Conservation (phyloP, 2,797 vertebrate species). For the Chrosomus eos region DNA sequence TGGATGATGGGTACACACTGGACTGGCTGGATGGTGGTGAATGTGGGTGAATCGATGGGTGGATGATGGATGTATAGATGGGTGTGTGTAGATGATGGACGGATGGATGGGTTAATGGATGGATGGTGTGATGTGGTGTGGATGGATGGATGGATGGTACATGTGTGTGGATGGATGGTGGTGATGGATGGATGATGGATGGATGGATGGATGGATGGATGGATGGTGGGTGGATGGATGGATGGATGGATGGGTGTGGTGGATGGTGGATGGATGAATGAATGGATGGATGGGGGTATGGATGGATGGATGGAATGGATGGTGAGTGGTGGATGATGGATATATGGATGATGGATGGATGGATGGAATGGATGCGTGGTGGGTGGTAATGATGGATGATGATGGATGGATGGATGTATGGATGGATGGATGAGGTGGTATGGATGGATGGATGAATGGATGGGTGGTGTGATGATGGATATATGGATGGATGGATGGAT, state of each 20-base stretch:
- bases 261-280: not conserved
- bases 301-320: fast-evolving
- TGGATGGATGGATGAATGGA: fast-evolving
- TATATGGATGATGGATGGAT: fast-evolving
- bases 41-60: too few species aligned
- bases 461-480: not conserved
- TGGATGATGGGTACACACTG: too few species aligned
- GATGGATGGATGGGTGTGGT: fast-evolving
- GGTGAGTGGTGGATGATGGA: fast-evolving
- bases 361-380: fast-evolving
- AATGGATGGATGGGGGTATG: fast-evolving
- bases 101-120: not conserved
- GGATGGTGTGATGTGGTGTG: too few species aligned
- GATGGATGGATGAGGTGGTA: fast-evolving
- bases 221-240: fast-evolving
- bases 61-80: too few species aligned
- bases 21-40: fast-evolving
- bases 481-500: not conserved
- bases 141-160: too few species aligned
- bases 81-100: fast-evolving
- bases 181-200: not conserved
- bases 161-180: fast-evolving
- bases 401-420: not conserved
- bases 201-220: not conserved
- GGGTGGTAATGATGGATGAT: fast-evolving